A percentile compares a stretch with the other conserved stretches of the same genome.
phyloP scores from a whole-genome alignment of 2,797 vertebrate species.

The Agapornis canus region DNA sequence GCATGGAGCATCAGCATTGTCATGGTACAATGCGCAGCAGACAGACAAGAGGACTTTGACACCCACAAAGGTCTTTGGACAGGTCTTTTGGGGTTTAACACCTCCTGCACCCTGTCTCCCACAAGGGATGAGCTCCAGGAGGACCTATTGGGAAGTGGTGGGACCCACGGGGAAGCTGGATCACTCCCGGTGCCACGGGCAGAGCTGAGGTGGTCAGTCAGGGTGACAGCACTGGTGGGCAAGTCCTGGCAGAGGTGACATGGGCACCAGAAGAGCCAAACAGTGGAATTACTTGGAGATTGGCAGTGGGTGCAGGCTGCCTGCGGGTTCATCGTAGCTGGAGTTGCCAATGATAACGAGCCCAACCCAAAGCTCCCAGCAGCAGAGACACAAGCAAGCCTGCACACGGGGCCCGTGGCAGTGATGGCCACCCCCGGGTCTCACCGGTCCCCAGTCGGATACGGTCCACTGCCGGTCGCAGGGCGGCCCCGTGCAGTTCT shows the following conservation, averaged over 20 bases:
- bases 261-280: neutral
- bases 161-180: neutral
- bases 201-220: rapidly evolving
- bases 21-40: neutral
- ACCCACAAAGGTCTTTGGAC: neutral
- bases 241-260: neutral
- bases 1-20: neutral
- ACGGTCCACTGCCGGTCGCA: slow-evolving; percentile 97
- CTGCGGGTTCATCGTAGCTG: rapidly evolving
- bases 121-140: neutral
- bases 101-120: neutral
- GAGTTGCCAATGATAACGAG: neutral
- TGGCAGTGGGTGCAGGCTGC: neutral
- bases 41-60: neutral
- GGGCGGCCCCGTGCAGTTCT: slow-evolving; percentile 92
- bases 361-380: neutral
- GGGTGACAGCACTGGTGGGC: neutral
- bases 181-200: neutral
- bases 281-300: rapidly evolving
- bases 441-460: slow-evolving; percentile 96
- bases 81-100: neutral
- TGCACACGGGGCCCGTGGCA: rapidly evolving
- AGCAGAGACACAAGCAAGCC: neutral
- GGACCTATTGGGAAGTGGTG: neutral
- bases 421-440: neutral